Evolutionary conservation across 1,140 invertebrate species (phyloP).

Genomic region (Phthorimaea operculella): DNA sequence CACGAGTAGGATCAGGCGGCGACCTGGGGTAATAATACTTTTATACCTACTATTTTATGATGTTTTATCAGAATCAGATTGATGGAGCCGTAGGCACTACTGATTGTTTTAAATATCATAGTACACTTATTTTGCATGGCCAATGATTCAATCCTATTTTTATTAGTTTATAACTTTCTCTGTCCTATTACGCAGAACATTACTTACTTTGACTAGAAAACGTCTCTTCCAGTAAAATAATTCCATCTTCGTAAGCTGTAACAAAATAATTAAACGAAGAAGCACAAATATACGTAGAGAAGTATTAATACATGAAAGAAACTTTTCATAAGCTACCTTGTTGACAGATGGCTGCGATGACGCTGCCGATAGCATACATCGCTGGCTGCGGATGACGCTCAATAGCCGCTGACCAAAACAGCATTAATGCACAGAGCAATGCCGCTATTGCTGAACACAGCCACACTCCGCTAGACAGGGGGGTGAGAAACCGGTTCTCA

Average conservation of each 20-base stretch:
- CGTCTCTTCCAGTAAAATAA: slow-evolving; percentile 28
- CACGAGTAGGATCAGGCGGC: slow-evolving; percentile 40
- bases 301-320: no score
- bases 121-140: no score
- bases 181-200: no score
- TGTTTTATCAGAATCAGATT: no score
- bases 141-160: no score
- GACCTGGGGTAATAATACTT: slow-evolving; percentile 23
- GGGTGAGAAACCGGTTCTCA: slow-evolving; percentile 51
- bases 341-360: slow-evolving; percentile 43
- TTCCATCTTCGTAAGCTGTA: slow-evolving; percentile 50
- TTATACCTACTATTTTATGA: no score
- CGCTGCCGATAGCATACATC: slow-evolving; percentile 36
- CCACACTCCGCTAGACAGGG: slow-evolving; percentile 45
- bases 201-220: slow-evolving; percentile 42
- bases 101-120: no score
- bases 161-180: no score
- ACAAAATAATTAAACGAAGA: slow-evolving; percentile 9
- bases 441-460: slow-evolving; percentile 25
- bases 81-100: no score
- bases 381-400: slow-evolving; percentile 32
- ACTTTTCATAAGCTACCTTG: slow-evolving; percentile 29
- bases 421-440: slow-evolving; percentile 24
- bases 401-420: slow-evolving; percentile 28
- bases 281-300: no score